Base-by-base conservation (phyloP, 2,888 invertebrate genomes). In the Muscina levida region DNA sequence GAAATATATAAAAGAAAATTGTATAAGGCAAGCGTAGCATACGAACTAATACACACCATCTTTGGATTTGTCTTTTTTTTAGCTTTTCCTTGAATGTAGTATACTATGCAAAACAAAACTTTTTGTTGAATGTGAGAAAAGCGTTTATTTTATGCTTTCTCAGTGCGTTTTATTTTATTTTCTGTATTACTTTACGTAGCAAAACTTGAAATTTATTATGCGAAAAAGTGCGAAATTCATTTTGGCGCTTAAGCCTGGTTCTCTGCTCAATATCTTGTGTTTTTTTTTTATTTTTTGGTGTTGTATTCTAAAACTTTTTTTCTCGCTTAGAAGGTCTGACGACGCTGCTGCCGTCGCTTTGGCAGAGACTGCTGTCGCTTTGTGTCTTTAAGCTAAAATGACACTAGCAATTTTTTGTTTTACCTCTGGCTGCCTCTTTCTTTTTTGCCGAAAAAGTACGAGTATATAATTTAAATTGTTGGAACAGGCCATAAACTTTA, bases 221-320 rank as follows among this genome's bases (percentile, higher is more conserved):
- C 89, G 88, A 88, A 89, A 89, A 88, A 88, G 89, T 88, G 88
- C 88, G 88, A 88, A 89, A 88, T 87, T 88, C 88, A 88, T 89
- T 88, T 89, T 86, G 83, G 85, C 87, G 85, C 83, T 85, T 84
- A 81, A 81, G 79, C 83, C 83, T 68, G 67, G 75, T 79, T 66
- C 73, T 56, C 82, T 80, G 42, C 19, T 62, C 22, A 31, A 31
- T 22, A 10, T 42, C 39, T 2, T 42, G 39, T 22, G 22, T 3
- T 83, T 83, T 19, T 57, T 68, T 72, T 56, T 72, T 56, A 22
- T 78, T 22, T 56, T 17, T 68, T 75, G 44, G n/a, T 68, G 76
- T 84, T 31, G 31, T 19, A 51, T 56, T 24, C 31, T 31, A 31
- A 31, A 31, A 31, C 31, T 31, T 31, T 31, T 31, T 31, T n/a